Evolutionary conservation across 2,888 invertebrate genomes (phyloP), one percentile per base, ranked within the genome.

Genomic region (Pristionchus entomophagus): DNA sequence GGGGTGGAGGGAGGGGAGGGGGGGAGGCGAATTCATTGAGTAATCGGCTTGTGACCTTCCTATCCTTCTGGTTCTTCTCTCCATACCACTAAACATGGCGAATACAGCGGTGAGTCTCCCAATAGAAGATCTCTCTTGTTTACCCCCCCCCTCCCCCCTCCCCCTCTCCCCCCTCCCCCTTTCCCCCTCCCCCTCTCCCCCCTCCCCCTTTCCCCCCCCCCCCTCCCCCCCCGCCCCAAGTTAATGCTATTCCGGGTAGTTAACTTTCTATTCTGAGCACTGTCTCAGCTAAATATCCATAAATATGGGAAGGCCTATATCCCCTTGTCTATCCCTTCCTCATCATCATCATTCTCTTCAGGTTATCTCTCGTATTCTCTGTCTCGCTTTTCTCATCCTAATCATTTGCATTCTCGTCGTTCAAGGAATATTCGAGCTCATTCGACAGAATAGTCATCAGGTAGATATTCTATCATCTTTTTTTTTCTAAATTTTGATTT

Each of bases 351-450:
- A 19, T 45, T 53, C 53, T 45, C 29, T 41, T 59, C 82, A 38
- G 49, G 35, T 45, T 1, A 38, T 82, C 26, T 59, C 82, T 82
- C 82, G 56, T 14, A 41, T 62, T 49, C 56, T 82, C 41, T 82
- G 59, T 82, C 59, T 82, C 22, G 17, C 41, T 38, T 32, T 82
- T 62, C 82, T 62, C 10, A 41, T 82, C 59, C 12, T 49, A 41
- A 49, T 62, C 22, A 38, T 82, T 26, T 10, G 10, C 17, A 45
- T 59, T 41, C 41, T 62, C 22, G 59, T 82, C 17, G 17, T 82
- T n/a, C 80, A 80, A 80, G 80, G 80, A 53, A 17, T 51, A 8
- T 8, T 80, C 35, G 80, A 80, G n/a, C n/a, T 80, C 4, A 53
- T 32, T 80, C 80, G 80, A 80, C 80, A 80, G 8, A 80, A 80